Conservation (phyloP, 2,888 invertebrate species). For the Hirtodrosophila trivittata region DNA sequence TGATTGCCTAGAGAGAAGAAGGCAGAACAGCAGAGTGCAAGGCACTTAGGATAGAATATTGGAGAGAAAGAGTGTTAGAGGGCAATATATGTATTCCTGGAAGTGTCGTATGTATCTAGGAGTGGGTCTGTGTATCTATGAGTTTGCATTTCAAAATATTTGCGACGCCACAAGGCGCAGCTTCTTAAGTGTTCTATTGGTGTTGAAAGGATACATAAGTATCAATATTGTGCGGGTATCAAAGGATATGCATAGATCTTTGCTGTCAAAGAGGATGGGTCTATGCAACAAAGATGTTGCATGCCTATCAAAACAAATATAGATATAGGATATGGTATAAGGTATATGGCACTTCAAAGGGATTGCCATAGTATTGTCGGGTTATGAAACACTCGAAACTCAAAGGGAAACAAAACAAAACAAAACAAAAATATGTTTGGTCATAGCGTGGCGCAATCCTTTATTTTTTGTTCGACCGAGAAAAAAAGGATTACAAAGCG, state of each 20-base stretch:
- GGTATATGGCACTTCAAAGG: slow-evolving; percentile 43
- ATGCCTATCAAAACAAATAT: slow-evolving; percentile 64
- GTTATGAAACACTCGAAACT: background rate
- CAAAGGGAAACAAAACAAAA: background rate
- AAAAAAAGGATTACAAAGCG: slow-evolving; percentile 51
- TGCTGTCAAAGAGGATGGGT: slow-evolving; percentile 9
- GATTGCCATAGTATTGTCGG: background rate
- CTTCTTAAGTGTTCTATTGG: slow-evolving; percentile 28
- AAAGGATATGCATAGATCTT: slow-evolving; percentile 18
- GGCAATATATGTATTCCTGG: slow-evolving; percentile 48
- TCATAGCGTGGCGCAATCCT: slow-evolving; percentile 71
- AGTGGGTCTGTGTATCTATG: slow-evolving; percentile 24
- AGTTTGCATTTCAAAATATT: slow-evolving; percentile 58
- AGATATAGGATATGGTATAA: slow-evolving; percentile 26
- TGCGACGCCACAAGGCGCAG: slow-evolving; percentile 27
- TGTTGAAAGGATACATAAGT: slow-evolving; percentile 38
- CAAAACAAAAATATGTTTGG: slow-evolving; percentile 58
- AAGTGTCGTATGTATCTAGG: slow-evolving; percentile 27
- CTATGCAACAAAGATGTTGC: slow-evolving; percentile 25
- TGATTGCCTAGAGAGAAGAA: slow-evolving; percentile 36
- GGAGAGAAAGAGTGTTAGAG: slow-evolving; percentile 33
- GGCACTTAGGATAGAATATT: slow-evolving; percentile 20
- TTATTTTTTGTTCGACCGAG: slow-evolving; percentile 18
- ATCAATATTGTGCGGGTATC: slow-evolving; percentile 7
- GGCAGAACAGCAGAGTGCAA: background rate